Evolutionary conservation across 2,797 vertebrate genomes (phyloP).

Genomic region (Varecia variegata): DNA sequence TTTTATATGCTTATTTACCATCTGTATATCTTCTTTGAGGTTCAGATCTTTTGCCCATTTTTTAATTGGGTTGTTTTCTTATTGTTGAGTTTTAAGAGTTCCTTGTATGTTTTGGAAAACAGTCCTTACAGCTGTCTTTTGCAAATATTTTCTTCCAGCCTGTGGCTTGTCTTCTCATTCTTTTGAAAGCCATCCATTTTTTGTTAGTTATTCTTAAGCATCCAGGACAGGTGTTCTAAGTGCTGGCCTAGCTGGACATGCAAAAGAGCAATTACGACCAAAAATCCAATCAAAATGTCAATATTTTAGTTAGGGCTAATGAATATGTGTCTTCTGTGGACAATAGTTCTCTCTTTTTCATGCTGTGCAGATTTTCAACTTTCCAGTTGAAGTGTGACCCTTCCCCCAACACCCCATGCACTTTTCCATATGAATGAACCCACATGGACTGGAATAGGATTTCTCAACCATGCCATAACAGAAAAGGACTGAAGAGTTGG

Average conservation of each 20-base stretch:
- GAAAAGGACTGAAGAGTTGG: neutral
- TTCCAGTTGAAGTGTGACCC: neutral
- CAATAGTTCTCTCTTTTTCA: neutral
- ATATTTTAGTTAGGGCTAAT: conserved; percentile 31
- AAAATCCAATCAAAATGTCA: neutral
- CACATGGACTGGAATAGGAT: neutral
- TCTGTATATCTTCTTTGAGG: neutral
- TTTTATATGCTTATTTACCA: neutral
- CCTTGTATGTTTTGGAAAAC: neutral
- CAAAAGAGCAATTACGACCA: neutral
- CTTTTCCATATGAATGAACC: neutral
- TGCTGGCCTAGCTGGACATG: neutral
- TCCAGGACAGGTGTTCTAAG: neutral
- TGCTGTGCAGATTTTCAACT: neutral
- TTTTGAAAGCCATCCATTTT: neutral
- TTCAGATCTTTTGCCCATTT: neutral
- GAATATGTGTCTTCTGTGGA: neutral
- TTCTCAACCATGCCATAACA: neutral
- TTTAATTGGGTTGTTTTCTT: neutral
- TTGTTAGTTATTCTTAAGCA: neutral
- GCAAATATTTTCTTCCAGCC: neutral
- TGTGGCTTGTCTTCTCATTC: neutral
- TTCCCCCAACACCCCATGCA: fast-evolving
- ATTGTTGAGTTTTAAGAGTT: neutral
- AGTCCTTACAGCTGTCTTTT: neutral